A percentile compares a stretch with the other conserved stretches of the same genome.
Conservation (phyloP, 2,888 invertebrate species). For the Embidobia sp. region DNA sequence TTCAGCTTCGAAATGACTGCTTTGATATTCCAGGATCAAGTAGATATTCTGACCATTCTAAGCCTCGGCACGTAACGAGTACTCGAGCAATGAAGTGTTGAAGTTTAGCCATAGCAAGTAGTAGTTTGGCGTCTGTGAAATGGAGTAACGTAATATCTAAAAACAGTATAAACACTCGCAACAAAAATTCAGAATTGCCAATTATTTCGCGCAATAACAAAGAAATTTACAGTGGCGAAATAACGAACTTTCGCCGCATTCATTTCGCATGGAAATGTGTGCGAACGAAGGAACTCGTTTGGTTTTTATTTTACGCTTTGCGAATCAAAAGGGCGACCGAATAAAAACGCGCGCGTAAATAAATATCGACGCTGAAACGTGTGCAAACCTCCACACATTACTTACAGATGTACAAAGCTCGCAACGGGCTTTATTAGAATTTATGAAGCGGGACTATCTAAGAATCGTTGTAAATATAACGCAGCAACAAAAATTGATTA, state of each 20-base stretch:
- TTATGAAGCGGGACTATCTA: slow-evolving; percentile 27
- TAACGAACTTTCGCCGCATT: no score
- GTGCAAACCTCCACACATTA: slow-evolving; percentile 13
- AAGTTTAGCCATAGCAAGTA: slow-evolving; percentile 46
- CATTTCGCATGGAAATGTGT: no score
- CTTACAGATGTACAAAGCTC: slow-evolving; percentile 17
- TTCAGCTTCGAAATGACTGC: slow-evolving; percentile 34
- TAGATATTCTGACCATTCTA: slow-evolving; percentile 46
- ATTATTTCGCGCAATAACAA: no score
- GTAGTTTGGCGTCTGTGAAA: no score
- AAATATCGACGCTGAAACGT: background rate
- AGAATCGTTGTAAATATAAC: slow-evolving; percentile 24
- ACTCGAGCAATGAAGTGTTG: slow-evolving; percentile 37
- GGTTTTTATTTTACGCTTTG: no score
- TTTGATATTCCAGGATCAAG: slow-evolving; percentile 48
- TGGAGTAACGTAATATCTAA: slow-evolving; percentile 23
- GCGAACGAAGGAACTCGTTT: no score
- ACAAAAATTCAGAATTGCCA: slow-evolving; percentile 9
- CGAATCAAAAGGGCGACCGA: no score
- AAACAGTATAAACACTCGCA: slow-evolving; percentile 29
- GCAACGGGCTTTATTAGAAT: slow-evolving; percentile 32
- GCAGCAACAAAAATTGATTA: slow-evolving; percentile 37
- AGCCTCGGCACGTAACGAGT: slow-evolving; percentile 52
- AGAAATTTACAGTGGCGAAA: no score
- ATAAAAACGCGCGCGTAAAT: no score